Evolutionary conservation across 2,113 vertebrate genomes (phyloP).

Genomic region (Emberiza fucata): DNA sequence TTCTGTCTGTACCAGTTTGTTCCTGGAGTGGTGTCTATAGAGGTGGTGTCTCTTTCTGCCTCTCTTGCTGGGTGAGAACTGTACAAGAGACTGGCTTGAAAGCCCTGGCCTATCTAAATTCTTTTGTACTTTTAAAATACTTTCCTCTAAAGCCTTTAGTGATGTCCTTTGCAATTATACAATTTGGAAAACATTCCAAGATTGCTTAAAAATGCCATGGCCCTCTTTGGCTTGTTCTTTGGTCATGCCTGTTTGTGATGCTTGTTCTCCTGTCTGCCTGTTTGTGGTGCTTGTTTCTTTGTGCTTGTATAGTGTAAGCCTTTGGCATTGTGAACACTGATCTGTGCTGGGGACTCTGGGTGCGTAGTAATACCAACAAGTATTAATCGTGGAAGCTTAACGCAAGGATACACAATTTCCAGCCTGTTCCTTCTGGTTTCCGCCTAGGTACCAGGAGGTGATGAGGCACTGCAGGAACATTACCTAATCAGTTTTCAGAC

Average conservation of each 20-base stretch:
- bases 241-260: not conserved
- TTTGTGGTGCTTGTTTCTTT: not conserved
- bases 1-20: not conserved
- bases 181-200: not conserved
- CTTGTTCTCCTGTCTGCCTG: not conserved
- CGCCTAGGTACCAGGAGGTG: not conserved
- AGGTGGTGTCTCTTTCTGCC: not conserved
- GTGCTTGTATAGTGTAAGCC: not conserved
- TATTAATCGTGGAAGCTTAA: not conserved
- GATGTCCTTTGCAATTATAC: not conserved
- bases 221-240: not conserved
- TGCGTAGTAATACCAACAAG: not conserved
- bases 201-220: not conserved
- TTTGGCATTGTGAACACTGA: not conserved
- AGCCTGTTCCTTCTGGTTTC: not conserved
- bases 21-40: not conserved
- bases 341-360: not conserved
- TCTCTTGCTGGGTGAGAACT: not conserved
- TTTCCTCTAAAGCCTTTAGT: not conserved
- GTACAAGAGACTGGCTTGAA: not conserved
- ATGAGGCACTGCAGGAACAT: not conserved
- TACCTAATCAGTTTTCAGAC: not conserved
- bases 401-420: not conserved
- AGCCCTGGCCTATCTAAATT: not conserved
- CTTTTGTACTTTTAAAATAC: not conserved